A percentile compares a stretch with the other conserved stretches of the same genome.
These are phyloP conservation scores for Chaunax sp. DNA, from an alignment of 2,797 vertebrate species.

Conservation along the genomic window DNA sequence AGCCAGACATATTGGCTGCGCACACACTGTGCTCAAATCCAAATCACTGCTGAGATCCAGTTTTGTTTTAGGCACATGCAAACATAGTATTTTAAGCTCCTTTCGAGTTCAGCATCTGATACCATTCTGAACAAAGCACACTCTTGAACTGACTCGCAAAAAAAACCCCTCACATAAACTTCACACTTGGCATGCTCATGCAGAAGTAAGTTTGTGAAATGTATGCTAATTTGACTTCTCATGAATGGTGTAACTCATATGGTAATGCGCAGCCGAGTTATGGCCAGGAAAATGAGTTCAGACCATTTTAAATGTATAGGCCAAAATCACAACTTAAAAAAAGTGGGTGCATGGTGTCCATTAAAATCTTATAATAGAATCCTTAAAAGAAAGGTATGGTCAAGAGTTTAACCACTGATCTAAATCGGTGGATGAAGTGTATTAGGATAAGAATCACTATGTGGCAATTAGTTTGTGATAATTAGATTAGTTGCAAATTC, in stretches of 20 bases:
- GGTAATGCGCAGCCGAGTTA: not conserved
- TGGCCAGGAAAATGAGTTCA: not conserved
- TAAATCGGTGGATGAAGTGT: not conserved
- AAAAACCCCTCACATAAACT: slow-evolving; percentile 3
- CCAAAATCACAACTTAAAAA: not conserved
- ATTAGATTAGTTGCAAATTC: not conserved
- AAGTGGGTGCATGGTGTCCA: not conserved
- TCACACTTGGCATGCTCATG: not conserved
- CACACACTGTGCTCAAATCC: slow-evolving; percentile 46
- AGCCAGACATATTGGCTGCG: slow-evolving; percentile 60
- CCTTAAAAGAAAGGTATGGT: not conserved
- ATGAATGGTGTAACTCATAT: not conserved
- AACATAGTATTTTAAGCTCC: slow-evolving; percentile 9
- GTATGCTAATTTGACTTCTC: not conserved
- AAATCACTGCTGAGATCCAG: slow-evolving; percentile 42
- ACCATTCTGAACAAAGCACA: slow-evolving; percentile 19
- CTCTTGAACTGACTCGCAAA: slow-evolving; percentile 7
- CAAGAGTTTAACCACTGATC: not conserved
- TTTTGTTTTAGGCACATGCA: slow-evolving; percentile 27
- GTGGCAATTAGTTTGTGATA: too few relatives aligned
- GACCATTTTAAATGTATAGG: not conserved
- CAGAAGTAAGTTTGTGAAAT: not conserved
- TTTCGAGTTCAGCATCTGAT: slow-evolving; percentile 34
- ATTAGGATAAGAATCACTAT: not conserved
- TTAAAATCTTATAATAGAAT: not conserved